Base-by-base conservation (phyloP, 1,140 invertebrate species). In the Rhopalosiphum padi region DNA sequence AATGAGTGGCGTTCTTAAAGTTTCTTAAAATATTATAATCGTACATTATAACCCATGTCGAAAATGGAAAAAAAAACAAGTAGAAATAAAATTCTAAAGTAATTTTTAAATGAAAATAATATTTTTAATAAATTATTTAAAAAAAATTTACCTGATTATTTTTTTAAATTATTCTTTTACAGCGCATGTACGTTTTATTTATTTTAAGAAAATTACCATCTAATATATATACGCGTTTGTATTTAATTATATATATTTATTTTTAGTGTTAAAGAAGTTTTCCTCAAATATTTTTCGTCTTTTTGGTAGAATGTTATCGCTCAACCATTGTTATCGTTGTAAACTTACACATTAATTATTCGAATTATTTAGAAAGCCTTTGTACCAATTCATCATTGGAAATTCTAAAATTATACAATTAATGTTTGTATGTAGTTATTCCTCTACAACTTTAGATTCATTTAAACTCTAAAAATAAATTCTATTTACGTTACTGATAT, bases 391-490 rank as follows among this genome's bases (percentile, higher is more conserved):
- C 30, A 68, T 68, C 25, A 30, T 68, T 68, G n/a, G 15, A 15
- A 77, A n/a, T 77, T 35, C 15, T 77, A 77, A 77, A 8, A n/a
- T 77, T 35, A 21, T n/a, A n/a, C 15, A n/a, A n/a, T 77, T 77
- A 30, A 68, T n/a, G 60, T 68, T 68, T 68, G 9, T 30, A 68
- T n/a, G 1, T 18, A 6, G 15, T 1, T 46, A 46, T 30, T 68
- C 11, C 15, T 68, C 4, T 68, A 68, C 11, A 68, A 68, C 60
- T 68, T 68, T 68, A 68, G 30, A n/a, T 18, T 68, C 60, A 8
- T 68, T 68, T 68, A 68, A 68, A 77, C 60, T 77, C n/a, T 18
- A n/a, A n/a, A n/a, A n/a, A 77, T 77, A 77, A 77, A 77, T 77
- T 77, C 5, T 18, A n/a, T 18, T 77, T n/a, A n/a, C 5, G 15